Percentiles rank a stretch among this genome's conserved stretches.
Conservation (phyloP, 2,888 invertebrate species). For the Didymodactylos carnosus region DNA sequence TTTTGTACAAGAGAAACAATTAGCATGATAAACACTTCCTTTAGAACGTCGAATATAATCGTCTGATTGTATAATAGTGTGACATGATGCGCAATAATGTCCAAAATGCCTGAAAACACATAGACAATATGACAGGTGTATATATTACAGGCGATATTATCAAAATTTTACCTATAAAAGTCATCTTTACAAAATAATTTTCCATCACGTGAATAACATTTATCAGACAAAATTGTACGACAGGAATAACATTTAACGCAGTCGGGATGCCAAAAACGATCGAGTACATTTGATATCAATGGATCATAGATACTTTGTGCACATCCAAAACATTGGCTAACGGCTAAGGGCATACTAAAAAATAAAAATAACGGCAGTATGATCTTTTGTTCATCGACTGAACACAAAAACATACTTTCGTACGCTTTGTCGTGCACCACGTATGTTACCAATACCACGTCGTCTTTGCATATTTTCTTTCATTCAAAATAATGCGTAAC, state of each 20-base stretch:
- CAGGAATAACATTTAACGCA: slow-evolving; percentile 94
- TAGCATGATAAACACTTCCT: background rate
- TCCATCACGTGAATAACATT: slow-evolving; percentile 89
- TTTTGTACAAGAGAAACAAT: background rate
- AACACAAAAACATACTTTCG: too few species aligned
- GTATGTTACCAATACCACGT: too few species aligned
- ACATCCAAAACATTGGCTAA: slow-evolving; percentile 67
- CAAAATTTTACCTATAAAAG: slow-evolving; percentile 75
- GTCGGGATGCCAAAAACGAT: slow-evolving; percentile 87
- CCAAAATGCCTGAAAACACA: background rate
- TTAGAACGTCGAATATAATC: background rate
- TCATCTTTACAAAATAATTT: slow-evolving; percentile 90
- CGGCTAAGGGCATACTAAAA: background rate
- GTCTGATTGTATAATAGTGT: background rate
- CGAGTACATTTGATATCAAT: slow-evolving; percentile 86
- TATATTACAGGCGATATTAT: background rate
- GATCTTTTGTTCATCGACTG: too few species aligned
- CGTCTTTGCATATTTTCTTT: too few species aligned
- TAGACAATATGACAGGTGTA: too few species aligned
- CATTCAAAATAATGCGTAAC: too few species aligned
- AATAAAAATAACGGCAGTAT: too few species aligned
- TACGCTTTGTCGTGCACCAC: too few species aligned
- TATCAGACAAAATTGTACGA: slow-evolving; percentile 72
- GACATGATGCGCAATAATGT: background rate
- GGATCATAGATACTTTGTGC: slow-evolving; percentile 95